A percentile compares a stretch with the other conserved stretches of the same genome.
Evolutionary conservation across 2,113 vertebrate genomes (phyloP).

Genomic region (Pedionomus torquatus): DNA sequence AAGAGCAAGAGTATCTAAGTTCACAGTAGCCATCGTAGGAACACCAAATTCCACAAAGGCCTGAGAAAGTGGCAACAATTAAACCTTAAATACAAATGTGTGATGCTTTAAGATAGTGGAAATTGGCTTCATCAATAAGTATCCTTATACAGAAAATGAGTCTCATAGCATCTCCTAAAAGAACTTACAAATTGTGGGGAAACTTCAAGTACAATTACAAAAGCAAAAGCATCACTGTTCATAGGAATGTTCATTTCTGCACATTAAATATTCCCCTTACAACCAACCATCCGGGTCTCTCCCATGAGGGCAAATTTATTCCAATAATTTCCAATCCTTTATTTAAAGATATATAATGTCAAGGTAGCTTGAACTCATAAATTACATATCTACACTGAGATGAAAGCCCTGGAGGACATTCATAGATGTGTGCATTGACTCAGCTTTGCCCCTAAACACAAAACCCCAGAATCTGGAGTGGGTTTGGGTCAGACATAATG

Average conservation of each 20-base stretch:
- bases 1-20: rapidly evolving
- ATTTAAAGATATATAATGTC: not conserved
- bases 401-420: not conserved
- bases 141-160: not conserved
- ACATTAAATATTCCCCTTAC: not conserved
- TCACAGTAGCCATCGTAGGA: not conserved
- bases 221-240: not conserved
- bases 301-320: not conserved
- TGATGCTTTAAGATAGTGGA: not conserved
- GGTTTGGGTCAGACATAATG: not conserved
- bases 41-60: not conserved
- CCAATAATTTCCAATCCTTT: not conserved
- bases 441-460: not conserved
- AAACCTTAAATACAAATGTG: not conserved
- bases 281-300: not conserved
- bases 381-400: not conserved
- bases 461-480: rapidly evolving
- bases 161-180: not conserved
- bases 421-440: not conserved
- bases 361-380: not conserved
- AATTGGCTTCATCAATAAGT: not conserved
- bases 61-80: not conserved
- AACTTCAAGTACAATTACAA: not conserved
- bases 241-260: not conserved
- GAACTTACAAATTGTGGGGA: not conserved